Percentiles rank a stretch among this genome's conserved stretches.
Conservation (phyloP, 1,140 invertebrate genomes). For the Aradophagus sp. region DNA sequence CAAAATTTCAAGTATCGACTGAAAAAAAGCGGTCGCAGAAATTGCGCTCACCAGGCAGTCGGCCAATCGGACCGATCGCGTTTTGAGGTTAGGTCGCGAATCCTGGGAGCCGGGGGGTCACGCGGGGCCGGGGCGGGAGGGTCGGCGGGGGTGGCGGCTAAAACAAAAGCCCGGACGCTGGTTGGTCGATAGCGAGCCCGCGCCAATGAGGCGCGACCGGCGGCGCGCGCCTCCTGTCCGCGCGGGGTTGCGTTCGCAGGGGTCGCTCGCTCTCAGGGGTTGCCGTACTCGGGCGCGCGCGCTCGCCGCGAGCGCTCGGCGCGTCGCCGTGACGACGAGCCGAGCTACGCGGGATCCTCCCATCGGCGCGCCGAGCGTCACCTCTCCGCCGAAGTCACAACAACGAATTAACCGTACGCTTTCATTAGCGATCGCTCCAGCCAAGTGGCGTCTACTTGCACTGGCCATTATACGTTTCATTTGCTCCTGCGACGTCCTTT, state of each 20-base stretch:
- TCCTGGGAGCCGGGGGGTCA: too few species aligned
- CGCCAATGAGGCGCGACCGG: conserved; percentile 72
- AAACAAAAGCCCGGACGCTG: conserved; percentile 71
- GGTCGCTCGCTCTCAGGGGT: conserved; percentile 63
- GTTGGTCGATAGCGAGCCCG: conserved; percentile 73
- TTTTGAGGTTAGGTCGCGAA: conserved; percentile 58
- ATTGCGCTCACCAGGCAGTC: background rate
- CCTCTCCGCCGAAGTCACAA: conserved; percentile 30
- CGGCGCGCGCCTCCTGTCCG: conserved; percentile 64
- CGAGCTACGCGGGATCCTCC: conserved; percentile 44
- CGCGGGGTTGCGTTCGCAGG: conserved; percentile 49
- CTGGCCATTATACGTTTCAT: conserved; percentile 34
- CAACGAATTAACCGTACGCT: conserved; percentile 43
- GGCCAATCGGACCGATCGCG: background rate
- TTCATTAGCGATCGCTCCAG: conserved; percentile 42
- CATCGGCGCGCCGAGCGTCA: conserved; percentile 41
- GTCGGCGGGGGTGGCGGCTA: conserved; percentile 68
- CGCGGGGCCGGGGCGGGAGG: background rate
- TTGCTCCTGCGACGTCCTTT: conserved; percentile 5
- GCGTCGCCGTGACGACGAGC: conserved; percentile 68
- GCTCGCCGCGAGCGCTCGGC: conserved; percentile 58
- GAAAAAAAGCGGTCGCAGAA: background rate
- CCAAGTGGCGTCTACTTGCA: conserved; percentile 36
- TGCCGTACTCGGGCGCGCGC: conserved; percentile 54
- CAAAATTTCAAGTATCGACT: background rate